Base-by-base conservation (phyloP, 2,113 vertebrate genomes). In the Megalops atlanticus region DNA sequence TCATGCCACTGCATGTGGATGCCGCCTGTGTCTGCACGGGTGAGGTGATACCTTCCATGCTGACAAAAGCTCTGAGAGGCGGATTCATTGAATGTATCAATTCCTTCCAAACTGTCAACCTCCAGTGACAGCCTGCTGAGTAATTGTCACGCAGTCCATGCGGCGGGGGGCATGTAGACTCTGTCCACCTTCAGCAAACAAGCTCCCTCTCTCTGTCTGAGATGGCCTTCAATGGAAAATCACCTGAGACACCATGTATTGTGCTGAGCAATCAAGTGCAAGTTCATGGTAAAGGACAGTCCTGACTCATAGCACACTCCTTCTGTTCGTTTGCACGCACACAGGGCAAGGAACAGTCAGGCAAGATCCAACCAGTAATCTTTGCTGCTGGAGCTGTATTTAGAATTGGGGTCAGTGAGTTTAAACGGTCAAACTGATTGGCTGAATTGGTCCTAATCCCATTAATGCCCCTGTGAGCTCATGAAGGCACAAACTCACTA, bases 71-170 rank as follows among this genome's bases (percentile, higher is more conserved):
- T 85, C 80, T 77, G 71, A 81, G 70, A 54, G 54, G 41, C 33
- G 31, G 41, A 81, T 70, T 84, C 64, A 84, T 85, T 82, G 52
- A 64, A 84, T 82, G 40, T 75, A 71, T 75, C 74, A 45, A 54
- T 73, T 83, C 47, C 79, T 49, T 47, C 27, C 77, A 79, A 83
- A 80, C 76, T 79, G 64, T 64, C 54, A 52, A 18, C n/a, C 36
- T 58, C 16, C 70, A 2, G 4, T 71, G 73, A 83, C 71, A 64
- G 64, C 33, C 39, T 3, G 1, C 43, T 74, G 54, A 68, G 68
- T 72, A 77, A 77, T 72, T 76, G 18, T 14, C 18, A 27, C 69
- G 52, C 80, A 54, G 52, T 76, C 74, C 18, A 11, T 33, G 4
- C 8, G 68, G 43, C 68, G 45, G 39, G 80, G 35, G 75, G 39